Evolutionary conservation across 2,888 invertebrate species (phyloP), one percentile per base, ranked within the genome.

Genomic region (Parnassius apollo): DNA sequence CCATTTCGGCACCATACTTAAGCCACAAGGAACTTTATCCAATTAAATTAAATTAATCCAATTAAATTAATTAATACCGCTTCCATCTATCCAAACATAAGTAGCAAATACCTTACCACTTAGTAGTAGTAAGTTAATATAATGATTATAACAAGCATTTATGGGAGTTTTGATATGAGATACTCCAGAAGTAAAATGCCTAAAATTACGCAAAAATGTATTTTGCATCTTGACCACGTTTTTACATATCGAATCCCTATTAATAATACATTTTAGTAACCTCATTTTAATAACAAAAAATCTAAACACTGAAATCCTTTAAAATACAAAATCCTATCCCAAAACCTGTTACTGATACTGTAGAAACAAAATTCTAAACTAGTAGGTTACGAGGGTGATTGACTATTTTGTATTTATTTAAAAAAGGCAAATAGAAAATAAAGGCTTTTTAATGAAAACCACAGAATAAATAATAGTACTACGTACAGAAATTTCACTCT

Each of bases 41-140:
- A 96, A 77, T 18, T 18, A 18, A 18, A 18, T 18, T 18, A 18
- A 18, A 18, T 18, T 18, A 18, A 18, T 18, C 18, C 18, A 18
- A 18, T 18, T 18, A 18, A 18, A 18, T 18, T 18, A 77, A 69
- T 93, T 90, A 71, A 95, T 94, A 22, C 95, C 96, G 53, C 94
- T 94, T n/a, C 96, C 96, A 77, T 96, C 96, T 69, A 96, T 95
- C 96, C 96, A 96, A 9, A 96, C 85, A 76, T 96, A 96, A 9
- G 94, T 94, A 3, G 94, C 95, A 75, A 94, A 93, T 46, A 93
- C 81, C 72, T 93, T 93, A 69, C 93, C 86, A 61, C 90, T 85
- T 4, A 94, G 93, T 65, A 93, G 82, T 12, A 92, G 89, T 66
- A 95, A 84, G 66, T 78, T 78, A 48, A 80, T 68, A 66, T 81